A percentile compares a stretch with the other conserved stretches of the same genome.
Evolutionary conservation across 92 coral and sea anemone genomes (phyloP).

Genomic region (Anthopleura xanthogrammica): DNA sequence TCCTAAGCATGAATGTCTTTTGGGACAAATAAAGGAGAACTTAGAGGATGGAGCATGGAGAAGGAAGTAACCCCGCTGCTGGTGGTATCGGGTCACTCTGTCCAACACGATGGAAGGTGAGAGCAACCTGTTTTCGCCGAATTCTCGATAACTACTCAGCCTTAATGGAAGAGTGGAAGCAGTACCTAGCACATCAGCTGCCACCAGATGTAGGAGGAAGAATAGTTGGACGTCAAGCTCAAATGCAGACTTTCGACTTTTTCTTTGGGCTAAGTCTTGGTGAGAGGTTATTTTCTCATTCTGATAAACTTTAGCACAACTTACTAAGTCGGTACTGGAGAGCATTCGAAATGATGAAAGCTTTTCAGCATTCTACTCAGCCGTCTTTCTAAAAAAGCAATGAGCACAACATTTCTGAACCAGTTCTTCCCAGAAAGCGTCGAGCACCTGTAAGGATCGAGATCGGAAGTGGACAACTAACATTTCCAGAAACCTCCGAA

Average conservation of each 20-base stretch:
- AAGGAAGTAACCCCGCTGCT: constrained; percentile 25
- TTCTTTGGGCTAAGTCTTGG: constrained; percentile 34
- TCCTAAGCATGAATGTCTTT: constrained; percentile 38
- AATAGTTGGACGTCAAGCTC: constrained; percentile 62
- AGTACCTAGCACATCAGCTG: constrained; percentile 39
- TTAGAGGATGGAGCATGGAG: constrained; percentile 48
- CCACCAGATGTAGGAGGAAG: constrained; percentile 58
- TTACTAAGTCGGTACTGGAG: constrained; percentile 3
- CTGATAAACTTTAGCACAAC: constrained; percentile 14
- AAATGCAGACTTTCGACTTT: constrained; percentile 52
- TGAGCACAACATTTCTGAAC: background rate
- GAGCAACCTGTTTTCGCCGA: constrained; percentile 46
- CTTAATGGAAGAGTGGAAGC: constrained; percentile 47
- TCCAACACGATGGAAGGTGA: constrained; percentile 56
- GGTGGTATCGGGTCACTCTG: constrained; percentile 45
- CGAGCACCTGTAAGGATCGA: constrained; percentile 58
- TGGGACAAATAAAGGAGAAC: constrained; percentile 44
- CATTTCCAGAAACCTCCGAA: constrained; percentile 61
- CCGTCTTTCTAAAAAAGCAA: background rate
- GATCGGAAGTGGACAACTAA: constrained; percentile 54
- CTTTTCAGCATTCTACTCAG: constrained; percentile 36
- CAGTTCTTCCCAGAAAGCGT: constrained; percentile 48
- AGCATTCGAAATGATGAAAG: constrained; percentile 34
- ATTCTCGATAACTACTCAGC: constrained; percentile 33
- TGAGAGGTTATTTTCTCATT: constrained; percentile 41